phyloP scores from a whole-genome alignment of 2,888 invertebrate genomes.

The Allolobophora icterica region DNA sequence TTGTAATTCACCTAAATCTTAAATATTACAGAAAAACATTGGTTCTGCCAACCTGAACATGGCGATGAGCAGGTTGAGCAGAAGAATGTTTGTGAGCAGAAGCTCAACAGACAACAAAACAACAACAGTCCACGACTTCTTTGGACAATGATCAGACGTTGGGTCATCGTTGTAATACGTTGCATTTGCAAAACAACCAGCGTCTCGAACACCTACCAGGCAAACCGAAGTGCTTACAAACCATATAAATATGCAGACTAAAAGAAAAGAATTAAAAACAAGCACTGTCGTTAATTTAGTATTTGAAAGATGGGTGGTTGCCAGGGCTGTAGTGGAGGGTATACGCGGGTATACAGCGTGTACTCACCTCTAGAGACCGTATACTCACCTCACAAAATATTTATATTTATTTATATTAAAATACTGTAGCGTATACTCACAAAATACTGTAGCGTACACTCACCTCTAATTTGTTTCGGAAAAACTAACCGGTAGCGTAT shows the following conservation, averaged over 20 bases:
- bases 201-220: constrained; percentile 34
- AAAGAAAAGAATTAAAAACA: neutral
- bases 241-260: neutral
- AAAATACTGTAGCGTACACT: too few relatives aligned
- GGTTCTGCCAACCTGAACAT: constrained; percentile 63
- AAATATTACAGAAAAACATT: neutral
- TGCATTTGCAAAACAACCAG: constrained; percentile 42
- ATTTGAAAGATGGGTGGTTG: neutral
- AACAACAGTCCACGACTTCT: constrained; percentile 56
- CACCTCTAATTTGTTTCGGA: too few relatives aligned
- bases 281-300: neutral
- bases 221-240: neutral
- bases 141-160: constrained; percentile 54
- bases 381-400: too few relatives aligned
- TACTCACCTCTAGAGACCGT: too few relatives aligned
- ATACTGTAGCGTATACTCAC: too few relatives aligned
- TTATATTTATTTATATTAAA: too few relatives aligned
- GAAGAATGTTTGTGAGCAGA: constrained; percentile 63
- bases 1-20: neutral
- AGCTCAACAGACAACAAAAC: constrained; percentile 61
- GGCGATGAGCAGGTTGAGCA: constrained; percentile 65
- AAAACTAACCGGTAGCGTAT: too few relatives aligned
- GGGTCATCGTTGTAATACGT: constrained; percentile 49
- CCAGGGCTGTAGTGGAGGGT: too few relatives aligned
- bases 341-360: too few relatives aligned